Conservation (phyloP, 2,797 vertebrate genomes). For the Peromyscus aztecus region DNA sequence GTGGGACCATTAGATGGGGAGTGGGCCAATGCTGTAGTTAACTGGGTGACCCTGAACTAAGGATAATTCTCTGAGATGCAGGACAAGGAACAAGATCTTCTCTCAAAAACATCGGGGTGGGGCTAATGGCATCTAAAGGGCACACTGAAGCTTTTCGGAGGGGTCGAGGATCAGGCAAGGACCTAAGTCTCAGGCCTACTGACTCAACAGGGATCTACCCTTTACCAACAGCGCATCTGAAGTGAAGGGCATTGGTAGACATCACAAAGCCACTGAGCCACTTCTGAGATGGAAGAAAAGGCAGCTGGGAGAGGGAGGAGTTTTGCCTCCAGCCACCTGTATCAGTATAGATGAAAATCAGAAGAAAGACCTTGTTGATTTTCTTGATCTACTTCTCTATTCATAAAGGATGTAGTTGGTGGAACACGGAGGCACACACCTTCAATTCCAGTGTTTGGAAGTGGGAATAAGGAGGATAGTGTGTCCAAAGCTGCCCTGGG, state of each 20-base stretch:
- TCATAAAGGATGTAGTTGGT: background rate
- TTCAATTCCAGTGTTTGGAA: background rate
- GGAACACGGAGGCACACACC: background rate
- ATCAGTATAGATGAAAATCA: background rate
- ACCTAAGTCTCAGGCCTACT: background rate
- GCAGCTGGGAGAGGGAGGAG: background rate
- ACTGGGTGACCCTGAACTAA: background rate
- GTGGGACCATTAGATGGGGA: background rate
- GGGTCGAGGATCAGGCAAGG: background rate
- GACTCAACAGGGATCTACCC: background rate
- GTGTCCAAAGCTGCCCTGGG: background rate
- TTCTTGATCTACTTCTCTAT: constrained; percentile 31
- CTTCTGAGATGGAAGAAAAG: background rate
- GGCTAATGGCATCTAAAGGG: background rate
- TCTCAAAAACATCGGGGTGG: background rate
- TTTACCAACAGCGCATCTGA: background rate
- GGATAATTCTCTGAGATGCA: too few species aligned
- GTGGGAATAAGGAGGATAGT: background rate
- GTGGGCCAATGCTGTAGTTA: background rate
- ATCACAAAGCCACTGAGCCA: background rate
- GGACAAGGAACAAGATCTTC: background rate
- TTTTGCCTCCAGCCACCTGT: background rate
- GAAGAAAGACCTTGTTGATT: background rate
- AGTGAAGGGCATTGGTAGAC: background rate
- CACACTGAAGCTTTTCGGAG: background rate